Evolutionary conservation across 2,113 vertebrate genomes (phyloP).

Genomic region (Apteryx mantelli): DNA sequence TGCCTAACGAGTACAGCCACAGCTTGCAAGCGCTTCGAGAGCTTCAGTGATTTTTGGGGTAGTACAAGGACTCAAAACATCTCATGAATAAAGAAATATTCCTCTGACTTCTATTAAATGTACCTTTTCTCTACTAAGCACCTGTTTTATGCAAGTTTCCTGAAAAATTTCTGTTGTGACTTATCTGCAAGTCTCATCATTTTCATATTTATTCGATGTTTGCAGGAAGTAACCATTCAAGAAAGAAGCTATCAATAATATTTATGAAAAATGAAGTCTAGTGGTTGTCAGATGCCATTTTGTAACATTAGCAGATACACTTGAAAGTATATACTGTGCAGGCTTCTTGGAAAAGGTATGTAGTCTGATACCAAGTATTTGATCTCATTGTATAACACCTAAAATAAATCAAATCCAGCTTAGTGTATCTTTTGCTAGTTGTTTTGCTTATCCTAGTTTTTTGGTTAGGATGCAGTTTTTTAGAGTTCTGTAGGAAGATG

Average conservation of each 20-base stretch:
- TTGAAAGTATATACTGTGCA: not conserved
- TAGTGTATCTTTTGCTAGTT: not conserved
- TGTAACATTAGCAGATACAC: not conserved
- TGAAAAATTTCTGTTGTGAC: not conserved
- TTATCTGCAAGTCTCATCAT: not conserved
- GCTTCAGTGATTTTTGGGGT: not conserved
- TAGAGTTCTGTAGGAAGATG: not conserved
- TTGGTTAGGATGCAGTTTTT: not conserved
- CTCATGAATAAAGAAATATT: not conserved
- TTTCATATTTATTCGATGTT: not conserved
- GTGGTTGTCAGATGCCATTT: not conserved
- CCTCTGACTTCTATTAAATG: not conserved
- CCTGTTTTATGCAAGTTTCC: not conserved
- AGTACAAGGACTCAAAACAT: not conserved
- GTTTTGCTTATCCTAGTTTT: not conserved
- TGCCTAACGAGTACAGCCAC: not conserved
- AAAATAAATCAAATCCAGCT: not conserved
- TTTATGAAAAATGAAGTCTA: not conserved
- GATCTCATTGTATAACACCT: not conserved
- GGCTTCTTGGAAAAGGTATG: not conserved
- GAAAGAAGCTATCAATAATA: not conserved
- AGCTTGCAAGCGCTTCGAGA: fast-evolving
- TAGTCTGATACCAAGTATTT: not conserved
- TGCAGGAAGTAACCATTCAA: not conserved
- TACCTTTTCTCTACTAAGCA: not conserved